These are phyloP conservation scores for Arrhamphus sclerolepis DNA, from an alignment of 2,797 vertebrate genomes.

Conservation along the genomic window DNA sequence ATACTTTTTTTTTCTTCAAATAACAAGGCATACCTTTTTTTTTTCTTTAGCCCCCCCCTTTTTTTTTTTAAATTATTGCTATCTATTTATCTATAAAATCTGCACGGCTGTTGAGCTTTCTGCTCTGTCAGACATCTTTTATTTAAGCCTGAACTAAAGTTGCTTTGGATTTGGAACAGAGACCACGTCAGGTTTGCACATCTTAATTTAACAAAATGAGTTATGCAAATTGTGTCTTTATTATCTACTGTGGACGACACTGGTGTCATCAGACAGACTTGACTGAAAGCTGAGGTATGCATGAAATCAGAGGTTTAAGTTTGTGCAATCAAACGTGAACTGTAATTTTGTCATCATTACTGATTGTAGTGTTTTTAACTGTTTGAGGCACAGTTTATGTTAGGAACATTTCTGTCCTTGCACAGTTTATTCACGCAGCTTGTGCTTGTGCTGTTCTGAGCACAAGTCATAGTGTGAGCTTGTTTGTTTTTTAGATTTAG, in stretches of 20 bases:
- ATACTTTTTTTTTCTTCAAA: background rate
- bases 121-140: conserved; percentile 13
- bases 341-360: conserved; percentile 16
- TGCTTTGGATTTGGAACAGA: conserved; percentile 22
- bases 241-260: background rate
- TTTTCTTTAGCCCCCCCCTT: background rate
- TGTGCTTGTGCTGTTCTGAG: background rate
- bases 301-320: conserved; percentile 32
- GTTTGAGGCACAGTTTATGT: background rate
- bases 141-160: conserved; percentile 46
- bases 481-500: no score
- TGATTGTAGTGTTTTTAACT: conserved; percentile 7
- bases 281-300: conserved; percentile 2
- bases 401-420: no score
- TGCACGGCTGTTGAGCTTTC: background rate
- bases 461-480: no score
- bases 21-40: background rate
- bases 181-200: conserved; percentile 35
- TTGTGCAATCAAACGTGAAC: conserved; percentile 33
- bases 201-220: conserved; percentile 21
- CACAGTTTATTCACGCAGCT: background rate
- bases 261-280: conserved; percentile 11
- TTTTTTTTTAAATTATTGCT: background rate
- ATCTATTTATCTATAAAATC: no score
- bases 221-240: conserved; percentile 8